Evolutionary conservation across 2,113 vertebrate genomes (phyloP).

Genomic region (Laticauda colubrina): DNA sequence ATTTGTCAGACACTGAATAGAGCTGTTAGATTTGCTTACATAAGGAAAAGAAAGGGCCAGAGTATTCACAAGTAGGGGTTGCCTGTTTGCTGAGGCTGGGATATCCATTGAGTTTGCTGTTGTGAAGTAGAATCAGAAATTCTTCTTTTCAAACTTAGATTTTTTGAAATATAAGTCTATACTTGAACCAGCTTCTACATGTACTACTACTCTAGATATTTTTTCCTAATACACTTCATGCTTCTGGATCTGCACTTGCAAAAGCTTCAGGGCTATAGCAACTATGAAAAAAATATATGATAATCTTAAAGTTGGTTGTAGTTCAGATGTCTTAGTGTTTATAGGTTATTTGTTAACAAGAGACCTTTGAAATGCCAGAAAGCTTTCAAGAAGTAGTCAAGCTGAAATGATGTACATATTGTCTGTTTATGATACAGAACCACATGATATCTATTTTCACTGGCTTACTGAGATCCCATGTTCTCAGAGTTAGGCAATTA

Average conservation of each 20-base stretch:
- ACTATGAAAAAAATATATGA: background rate
- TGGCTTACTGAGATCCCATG: background rate
- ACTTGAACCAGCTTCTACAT: background rate
- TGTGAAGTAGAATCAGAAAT: background rate
- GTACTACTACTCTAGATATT: background rate
- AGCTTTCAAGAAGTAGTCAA: conserved; percentile 11
- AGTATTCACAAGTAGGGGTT: background rate
- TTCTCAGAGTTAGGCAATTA: background rate
- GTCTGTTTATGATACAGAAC: background rate
- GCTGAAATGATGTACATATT: conserved; percentile 9
- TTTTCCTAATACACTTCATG: background rate
- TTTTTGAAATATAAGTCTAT: background rate
- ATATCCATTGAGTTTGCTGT: background rate
- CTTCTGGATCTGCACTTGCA: background rate
- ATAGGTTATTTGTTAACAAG: conserved; percentile 28
- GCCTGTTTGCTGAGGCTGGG: background rate
- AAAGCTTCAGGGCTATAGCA: background rate
- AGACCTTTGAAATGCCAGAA: conserved; percentile 15
- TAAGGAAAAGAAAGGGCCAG: background rate
- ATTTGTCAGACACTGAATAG: background rate
- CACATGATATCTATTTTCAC: background rate
- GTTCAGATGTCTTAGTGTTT: background rate
- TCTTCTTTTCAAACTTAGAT: background rate
- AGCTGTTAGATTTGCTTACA: background rate
- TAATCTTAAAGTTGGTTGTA: background rate